Evolutionary conservation across 2,797 vertebrate species (phyloP), one percentile per base, ranked within the genome.

Genomic region (Neostethus bicornis): DNA sequence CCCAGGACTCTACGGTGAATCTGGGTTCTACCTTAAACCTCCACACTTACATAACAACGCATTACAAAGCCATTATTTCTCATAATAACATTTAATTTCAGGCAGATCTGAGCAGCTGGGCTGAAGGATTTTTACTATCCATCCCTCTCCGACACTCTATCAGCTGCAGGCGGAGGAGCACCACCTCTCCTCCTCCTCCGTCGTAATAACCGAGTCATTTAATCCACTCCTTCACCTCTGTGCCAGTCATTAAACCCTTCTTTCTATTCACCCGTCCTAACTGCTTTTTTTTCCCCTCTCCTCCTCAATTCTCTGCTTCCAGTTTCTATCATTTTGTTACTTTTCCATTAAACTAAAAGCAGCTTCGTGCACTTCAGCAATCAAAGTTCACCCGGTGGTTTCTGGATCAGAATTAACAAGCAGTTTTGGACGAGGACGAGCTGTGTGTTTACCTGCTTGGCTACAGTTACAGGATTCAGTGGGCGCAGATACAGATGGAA

Each of bases 151-250:
- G 49, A 52, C 47, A 46, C 58, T 58, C 37, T 20, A 55, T 61
- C 34, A 52, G 28, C 65, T 62, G 35, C 56, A 60, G 56, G 50
- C 42, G 39, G 38, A 55, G 32, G 34, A 62, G 25, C 41, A 31
- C 37, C 53, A 55, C 47, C 58, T 51, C 41, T 52, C 38, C 62
- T 47, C 58, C 48, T 47, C 38, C 50, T 19, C 66, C 61, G 38
- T 47, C 54, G 58, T 57, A 43, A 34, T 32, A 34, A 63, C 51
- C 42, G 55, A 37, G 24, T 64, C 49, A 71, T 80, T 75, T 66
- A 39, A 62, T 68, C 53, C 0, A 9, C 42, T 51, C 57, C 31
- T 25, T 70, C 48, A 45, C 60, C 63, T 70, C 64, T 14, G 5
- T 23, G 44, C 49, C 49, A 7, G 23, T 58, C 75, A 56, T 61